Percentiles rank a stretch among this genome's conserved stretches.
Conservation (phyloP, 2,797 vertebrate genomes). For the Falco novaeseelandiae region DNA sequence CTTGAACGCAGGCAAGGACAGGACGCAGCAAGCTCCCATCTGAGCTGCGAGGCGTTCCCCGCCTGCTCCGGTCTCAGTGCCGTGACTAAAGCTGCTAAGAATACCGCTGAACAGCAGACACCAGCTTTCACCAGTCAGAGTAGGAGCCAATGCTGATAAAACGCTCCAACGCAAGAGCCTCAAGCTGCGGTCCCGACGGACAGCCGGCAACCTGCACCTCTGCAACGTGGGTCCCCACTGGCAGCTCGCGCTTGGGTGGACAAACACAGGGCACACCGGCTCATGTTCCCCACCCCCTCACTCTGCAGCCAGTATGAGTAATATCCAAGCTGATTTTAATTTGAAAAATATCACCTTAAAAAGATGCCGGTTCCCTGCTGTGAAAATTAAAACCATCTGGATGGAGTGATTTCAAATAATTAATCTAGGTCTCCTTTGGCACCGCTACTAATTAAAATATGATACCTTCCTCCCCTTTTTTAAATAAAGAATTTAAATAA, state of each 20-base stretch:
- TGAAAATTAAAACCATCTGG: slow-evolving; percentile 84
- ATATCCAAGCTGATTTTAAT: slow-evolving; percentile 81
- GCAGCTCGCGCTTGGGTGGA: background rate
- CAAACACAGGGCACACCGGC: background rate
- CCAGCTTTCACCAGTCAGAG: background rate
- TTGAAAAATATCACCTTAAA: slow-evolving; percentile 80
- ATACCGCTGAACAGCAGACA: background rate
- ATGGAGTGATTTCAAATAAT: slow-evolving; percentile 80
- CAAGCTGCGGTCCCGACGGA: rapidly evolving
- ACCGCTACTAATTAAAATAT: slow-evolving; percentile 81
- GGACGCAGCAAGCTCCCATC: background rate
- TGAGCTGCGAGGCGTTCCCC: background rate
- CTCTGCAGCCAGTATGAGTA: slow-evolving; percentile 72
- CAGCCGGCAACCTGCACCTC: slow-evolving; percentile 17
- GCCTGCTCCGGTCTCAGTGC: background rate
- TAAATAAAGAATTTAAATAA: slow-evolving; percentile 81
- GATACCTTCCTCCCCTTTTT: slow-evolving; percentile 70
- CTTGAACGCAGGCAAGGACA: background rate
- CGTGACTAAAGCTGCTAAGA: background rate
- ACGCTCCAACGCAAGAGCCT: rapidly evolving
- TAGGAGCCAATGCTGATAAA: background rate
- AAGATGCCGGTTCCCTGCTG: slow-evolving; percentile 79
- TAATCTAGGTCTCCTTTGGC: slow-evolving; percentile 81
- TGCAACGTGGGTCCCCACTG: background rate
- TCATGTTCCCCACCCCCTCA: slow-evolving; percentile 16